phyloP scores from a whole-genome alignment of 2,888 invertebrate species.

The Antheraea yamamai region DNA sequence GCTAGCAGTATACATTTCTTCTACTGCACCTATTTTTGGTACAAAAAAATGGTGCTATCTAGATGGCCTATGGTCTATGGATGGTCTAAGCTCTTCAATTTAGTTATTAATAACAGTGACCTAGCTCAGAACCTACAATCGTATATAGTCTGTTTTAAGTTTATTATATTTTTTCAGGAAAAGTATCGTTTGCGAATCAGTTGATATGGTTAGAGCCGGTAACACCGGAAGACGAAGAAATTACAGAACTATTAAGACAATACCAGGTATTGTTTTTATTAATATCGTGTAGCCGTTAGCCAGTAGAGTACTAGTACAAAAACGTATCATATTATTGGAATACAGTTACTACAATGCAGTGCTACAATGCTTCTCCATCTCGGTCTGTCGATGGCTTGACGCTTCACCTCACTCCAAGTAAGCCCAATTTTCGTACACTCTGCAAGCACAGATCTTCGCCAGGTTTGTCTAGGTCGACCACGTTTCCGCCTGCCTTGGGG shows the following conservation, averaged over 20 bases:
- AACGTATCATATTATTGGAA: not conserved
- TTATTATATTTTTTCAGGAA: constrained; percentile 36
- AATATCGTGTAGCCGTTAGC: not conserved
- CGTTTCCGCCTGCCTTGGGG: too few species aligned
- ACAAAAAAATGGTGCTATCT: not conserved
- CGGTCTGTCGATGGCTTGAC: too few species aligned
- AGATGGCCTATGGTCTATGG: too few species aligned
- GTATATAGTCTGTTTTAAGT: not conserved
- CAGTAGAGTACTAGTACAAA: too few species aligned
- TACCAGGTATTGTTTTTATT: constrained; percentile 17
- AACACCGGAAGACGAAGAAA: constrained; percentile 65
- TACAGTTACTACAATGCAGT: too few species aligned
- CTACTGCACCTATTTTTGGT: not conserved
- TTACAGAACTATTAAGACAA: constrained; percentile 61
- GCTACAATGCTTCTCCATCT: too few species aligned
- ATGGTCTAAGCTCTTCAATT: not conserved
- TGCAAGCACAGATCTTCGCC: too few species aligned
- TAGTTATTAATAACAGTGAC: not conserved
- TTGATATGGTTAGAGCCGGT: constrained; percentile 73
- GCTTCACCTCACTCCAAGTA: too few species aligned
- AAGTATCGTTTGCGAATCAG: constrained; percentile 40
- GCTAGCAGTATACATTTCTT: not conserved
- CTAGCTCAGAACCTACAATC: not conserved
- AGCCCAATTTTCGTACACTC: too few species aligned
- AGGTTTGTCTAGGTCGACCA: too few species aligned